Evolutionary conservation across 2,797 vertebrate species (phyloP), one percentile per base, ranked within the genome.

Genomic region (Mustela erminea): DNA sequence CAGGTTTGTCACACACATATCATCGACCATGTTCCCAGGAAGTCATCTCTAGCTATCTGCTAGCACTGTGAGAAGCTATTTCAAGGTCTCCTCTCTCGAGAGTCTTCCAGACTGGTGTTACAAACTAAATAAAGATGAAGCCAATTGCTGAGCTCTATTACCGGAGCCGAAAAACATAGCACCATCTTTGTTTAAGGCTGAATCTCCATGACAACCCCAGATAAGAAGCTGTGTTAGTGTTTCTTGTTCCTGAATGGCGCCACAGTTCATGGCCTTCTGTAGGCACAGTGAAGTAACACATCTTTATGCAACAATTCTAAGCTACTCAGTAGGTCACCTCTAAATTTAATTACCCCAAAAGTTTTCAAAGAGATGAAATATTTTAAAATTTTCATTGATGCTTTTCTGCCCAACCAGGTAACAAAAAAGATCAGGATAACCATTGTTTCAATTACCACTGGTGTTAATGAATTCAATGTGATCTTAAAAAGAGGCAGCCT

Each of bases 111-210:
- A n/a, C 46, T 83, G 43, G 14, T 54, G 15, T 38, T 70, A 3
- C 14, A 13, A n/a, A 90, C 70, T 85, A 91, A 84, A 80, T 83
- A 86, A 80, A 93, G 78, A 84, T 23, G 32, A 74, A 74, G 25
- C 54, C 83, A 70, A 62, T 58, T 91, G n/a, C 54, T 41, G 62
- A 49, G 20, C 23, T 93, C 68, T 56, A 14, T 80, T 68, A 41
- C 9, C n/a, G 52, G 52, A 29, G 25, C 1, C 3, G 0, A 52
- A 90, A 89, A 83, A 87, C 56, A 49, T 5, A 86, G 62, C 15
- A 17, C 54, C 64, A 43, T 43, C 66, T 78, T 91, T 89, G 21
- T 87, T 58, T 78, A 52, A 86, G 77, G 29, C 60, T 87, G 38
- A 0, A 2, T 97, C 46, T 96, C 95, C 62, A 80, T 93, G 49